These are phyloP conservation scores for Leptinotarsa juncta DNA, from an alignment of 2,888 invertebrate species.

Conservation along the genomic window DNA sequence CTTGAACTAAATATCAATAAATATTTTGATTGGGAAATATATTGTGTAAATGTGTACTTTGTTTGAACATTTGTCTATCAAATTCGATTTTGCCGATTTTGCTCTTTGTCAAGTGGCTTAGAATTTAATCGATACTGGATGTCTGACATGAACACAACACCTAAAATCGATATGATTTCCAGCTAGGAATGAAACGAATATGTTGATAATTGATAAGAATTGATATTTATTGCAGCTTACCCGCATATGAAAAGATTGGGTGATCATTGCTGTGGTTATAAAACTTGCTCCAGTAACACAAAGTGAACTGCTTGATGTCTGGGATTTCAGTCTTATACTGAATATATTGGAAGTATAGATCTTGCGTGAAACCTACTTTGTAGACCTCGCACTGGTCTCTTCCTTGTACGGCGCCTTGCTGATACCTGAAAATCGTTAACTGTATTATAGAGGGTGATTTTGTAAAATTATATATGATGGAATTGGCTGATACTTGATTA, in stretches of 20 bases:
- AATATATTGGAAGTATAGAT: constrained; percentile 76
- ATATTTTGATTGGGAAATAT: too few relatives aligned
- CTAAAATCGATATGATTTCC: too few relatives aligned
- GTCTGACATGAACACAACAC: not conserved
- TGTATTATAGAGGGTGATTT: constrained; percentile 9
- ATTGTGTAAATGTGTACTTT: too few relatives aligned
- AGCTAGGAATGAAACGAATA: not conserved
- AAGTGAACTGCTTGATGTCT: constrained; percentile 83
- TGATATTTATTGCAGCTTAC: constrained; percentile 66
- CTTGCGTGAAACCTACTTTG: constrained; percentile 72
- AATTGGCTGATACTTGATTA: too few relatives aligned
- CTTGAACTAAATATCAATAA: too few relatives aligned
- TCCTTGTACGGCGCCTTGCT: constrained; percentile 53
- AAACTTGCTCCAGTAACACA: constrained; percentile 87
- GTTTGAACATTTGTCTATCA: too few relatives aligned
- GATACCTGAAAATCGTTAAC: constrained; percentile 37
- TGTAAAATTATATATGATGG: not conserved
- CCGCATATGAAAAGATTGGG: constrained; percentile 84
- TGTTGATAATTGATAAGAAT: not conserved
- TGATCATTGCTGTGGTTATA: constrained; percentile 86
- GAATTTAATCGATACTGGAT: not conserved
- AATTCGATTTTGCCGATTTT: not conserved
- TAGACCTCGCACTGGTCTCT: constrained; percentile 67
- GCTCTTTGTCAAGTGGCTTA: not conserved
- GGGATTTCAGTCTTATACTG: constrained; percentile 80